phyloP scores from a whole-genome alignment of 2,797 vertebrate genomes.

The Eulemur coronatus region DNA sequence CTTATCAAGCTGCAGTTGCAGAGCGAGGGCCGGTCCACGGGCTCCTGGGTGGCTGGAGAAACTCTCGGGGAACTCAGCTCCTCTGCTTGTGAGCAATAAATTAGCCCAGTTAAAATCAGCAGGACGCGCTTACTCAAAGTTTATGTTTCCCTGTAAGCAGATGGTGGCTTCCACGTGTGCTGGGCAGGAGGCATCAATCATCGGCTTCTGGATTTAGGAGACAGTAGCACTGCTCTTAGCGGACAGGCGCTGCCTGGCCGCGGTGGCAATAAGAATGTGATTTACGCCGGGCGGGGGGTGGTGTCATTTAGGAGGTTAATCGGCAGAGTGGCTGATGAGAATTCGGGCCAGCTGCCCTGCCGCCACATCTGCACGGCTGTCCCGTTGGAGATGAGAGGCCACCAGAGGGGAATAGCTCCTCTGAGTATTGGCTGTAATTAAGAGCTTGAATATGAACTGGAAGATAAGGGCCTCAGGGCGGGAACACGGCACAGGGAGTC shows the following conservation, averaged over 20 bases:
- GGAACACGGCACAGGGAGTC: not conserved
- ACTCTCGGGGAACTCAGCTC: not conserved
- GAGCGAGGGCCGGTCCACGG: not conserved
- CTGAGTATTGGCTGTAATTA: conserved; percentile 80
- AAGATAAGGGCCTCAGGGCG: conserved; percentile 53
- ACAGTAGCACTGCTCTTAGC: conserved; percentile 65
- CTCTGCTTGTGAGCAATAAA: conserved; percentile 56
- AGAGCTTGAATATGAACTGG: conserved; percentile 64
- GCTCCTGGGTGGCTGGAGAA: conserved; percentile 25
- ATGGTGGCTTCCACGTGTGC: conserved; percentile 71
- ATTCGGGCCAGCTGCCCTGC: not conserved
- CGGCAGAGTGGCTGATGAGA: not conserved
- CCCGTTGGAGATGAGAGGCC: conserved; percentile 39
- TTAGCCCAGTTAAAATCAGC: conserved; percentile 79
- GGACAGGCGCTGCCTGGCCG: conserved; percentile 65
- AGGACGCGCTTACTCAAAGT: conserved; percentile 58
- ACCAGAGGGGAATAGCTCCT: conserved; percentile 70
- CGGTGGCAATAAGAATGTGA: conserved; percentile 72
- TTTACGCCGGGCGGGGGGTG: conserved; percentile 77
- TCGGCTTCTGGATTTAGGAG: conserved; percentile 66
- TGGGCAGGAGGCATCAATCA: conserved; percentile 73
- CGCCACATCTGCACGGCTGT: conserved; percentile 69
- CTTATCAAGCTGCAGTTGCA: conserved; percentile 65
- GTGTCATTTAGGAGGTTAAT: conserved; percentile 64
- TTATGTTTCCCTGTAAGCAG: conserved; percentile 56